Evolutionary conservation across 2,797 vertebrate genomes (phyloP), one percentile per base, ranked within the genome.

Genomic region (Pantherophis vulpinus): DNA sequence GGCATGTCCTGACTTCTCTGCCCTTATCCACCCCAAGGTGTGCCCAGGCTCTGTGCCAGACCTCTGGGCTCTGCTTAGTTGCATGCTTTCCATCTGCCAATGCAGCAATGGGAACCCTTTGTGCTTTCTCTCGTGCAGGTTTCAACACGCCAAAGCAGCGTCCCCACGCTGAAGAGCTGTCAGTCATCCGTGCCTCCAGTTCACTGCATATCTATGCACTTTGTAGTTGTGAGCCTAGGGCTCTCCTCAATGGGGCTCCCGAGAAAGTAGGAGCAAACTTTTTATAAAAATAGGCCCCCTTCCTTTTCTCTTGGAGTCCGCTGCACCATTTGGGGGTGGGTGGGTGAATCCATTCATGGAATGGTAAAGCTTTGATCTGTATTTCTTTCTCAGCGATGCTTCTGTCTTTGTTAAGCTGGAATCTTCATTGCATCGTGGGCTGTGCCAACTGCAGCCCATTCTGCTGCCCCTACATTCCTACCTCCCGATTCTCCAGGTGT

Each of bases 151-250:
- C 90, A 47, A 14, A 66, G 66, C 87, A 2, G 93, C 93, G 87
- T 91, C 93, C 70, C 90, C 90, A 93, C 87, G 93, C 93, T 91
- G 87, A 89, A 91, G 42, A 18, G 87, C 32, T 91, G 90, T 91
- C 93, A 93, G 70, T 91, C 90, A 91, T 83, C 83, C 51, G 2
- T 23, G 61, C 70, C 90, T 91, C 51, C 51, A 63, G 51, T 54
- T 86, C 51, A n/a, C 58, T 66, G 70, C 42, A 42, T n/a, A 7
- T 55, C 47, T 66, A 27, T 91, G 47, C 27, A 74, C 66, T 91
- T 18, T 54, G 60, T 59, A 63, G 61, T n/a, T 66, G n/a, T 89
- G 58, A 14, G 70, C 23, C 47, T 86, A 20, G 10, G 25, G 9
- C 61, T 54, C 20, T 70, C 29, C 14, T 92, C 27, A 89, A 25